Conservation (phyloP, 1,140 invertebrate species). For the Heliconius nattereri region DNA sequence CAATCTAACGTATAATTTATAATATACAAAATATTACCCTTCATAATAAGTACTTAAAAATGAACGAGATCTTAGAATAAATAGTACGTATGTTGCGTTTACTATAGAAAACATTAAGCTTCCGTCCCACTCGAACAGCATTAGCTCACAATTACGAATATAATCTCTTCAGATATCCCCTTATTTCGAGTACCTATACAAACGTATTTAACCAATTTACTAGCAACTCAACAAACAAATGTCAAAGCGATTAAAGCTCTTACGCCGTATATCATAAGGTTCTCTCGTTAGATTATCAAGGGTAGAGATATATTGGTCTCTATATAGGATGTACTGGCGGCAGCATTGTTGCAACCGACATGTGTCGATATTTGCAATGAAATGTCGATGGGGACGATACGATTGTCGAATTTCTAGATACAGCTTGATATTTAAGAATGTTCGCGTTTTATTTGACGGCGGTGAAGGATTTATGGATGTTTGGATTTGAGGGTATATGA, state of each 20-base stretch:
- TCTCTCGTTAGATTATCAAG: background rate
- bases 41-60: conserved; percentile 19
- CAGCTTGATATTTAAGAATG: conserved; percentile 37
- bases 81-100: conserved; percentile 42
- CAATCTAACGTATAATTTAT: background rate
- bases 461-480: conserved; percentile 13
- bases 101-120: conserved; percentile 49
- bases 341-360: conserved; percentile 67
- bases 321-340: conserved; percentile 58
- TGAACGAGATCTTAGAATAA: conserved; percentile 22
- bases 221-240: background rate
- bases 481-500: background rate
- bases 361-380: conserved; percentile 68
- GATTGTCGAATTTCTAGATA: conserved; percentile 47
- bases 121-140: conserved; percentile 59
- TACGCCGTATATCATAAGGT: conserved; percentile 39
- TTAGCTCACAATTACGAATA: conserved; percentile 73
- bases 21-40: conserved; percentile 8
- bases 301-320: conserved; percentile 21
- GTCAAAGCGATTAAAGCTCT: conserved; percentile 39
- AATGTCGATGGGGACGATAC: conserved; percentile 50
- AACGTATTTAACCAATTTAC: conserved; percentile 49
- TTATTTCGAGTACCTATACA: conserved; percentile 73
- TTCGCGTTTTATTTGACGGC: conserved; percentile 22
- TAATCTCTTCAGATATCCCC: conserved; percentile 68